Evolutionary conservation across 2,888 invertebrate genomes (phyloP).

Genomic region (Linnaemya vulpina): DNA sequence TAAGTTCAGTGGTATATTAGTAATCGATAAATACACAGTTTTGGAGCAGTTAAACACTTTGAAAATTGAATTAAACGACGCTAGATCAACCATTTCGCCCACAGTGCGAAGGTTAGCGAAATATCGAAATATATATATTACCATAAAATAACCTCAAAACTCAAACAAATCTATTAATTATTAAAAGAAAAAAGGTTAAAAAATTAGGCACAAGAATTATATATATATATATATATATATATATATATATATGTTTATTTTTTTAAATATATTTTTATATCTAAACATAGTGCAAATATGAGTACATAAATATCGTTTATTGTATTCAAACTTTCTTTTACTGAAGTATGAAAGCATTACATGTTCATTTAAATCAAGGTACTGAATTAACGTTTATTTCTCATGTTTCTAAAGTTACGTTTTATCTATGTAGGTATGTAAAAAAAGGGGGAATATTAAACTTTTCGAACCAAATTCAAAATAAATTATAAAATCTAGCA

Average conservation of each 20-base stretch:
- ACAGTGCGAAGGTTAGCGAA: no score
- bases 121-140: no score
- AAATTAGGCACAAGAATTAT: no score
- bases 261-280: background rate
- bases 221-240: no score
- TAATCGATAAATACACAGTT: no score
- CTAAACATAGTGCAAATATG: slow-evolving; percentile 6
- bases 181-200: no score
- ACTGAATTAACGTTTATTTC: slow-evolving; percentile 60
- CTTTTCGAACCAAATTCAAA: background rate
- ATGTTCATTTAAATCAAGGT: slow-evolving; percentile 55
- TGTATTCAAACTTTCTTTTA: slow-evolving; percentile 20
- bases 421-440: slow-evolving; percentile 6
- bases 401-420: slow-evolving; percentile 53
- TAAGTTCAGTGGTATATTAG: no score
- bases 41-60: no score
- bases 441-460: background rate
- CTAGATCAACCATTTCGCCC: no score
- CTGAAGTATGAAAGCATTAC: slow-evolving; percentile 34
- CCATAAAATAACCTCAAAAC: no score
- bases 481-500: background rate
- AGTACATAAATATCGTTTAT: slow-evolving; percentile 43
- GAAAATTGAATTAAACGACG: no score
- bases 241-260: slow-evolving; percentile 20
- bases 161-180: no score